Evolutionary conservation across 2,888 invertebrate species (phyloP).

Genomic region (Himalopsyche tibetana): DNA sequence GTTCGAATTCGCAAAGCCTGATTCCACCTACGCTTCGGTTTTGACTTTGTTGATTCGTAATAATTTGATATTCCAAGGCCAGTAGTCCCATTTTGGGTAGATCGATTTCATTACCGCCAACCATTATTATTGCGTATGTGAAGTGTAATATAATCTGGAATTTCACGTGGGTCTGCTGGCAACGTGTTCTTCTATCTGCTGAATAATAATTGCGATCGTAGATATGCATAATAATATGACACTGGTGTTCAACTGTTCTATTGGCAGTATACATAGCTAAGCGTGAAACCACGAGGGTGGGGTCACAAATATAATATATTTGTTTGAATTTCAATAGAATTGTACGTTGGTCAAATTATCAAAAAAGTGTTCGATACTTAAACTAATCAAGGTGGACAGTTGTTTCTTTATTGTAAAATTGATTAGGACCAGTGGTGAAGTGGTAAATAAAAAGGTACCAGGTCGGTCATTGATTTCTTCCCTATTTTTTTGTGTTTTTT

Average conservation of each 20-base stretch:
- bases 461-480: too few species aligned
- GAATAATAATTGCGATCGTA: constrained; percentile 3
- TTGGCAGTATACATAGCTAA: too few species aligned
- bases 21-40: constrained; percentile 1
- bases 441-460: too few species aligned
- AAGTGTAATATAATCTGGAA: constrained; percentile 13
- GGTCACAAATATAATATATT: too few species aligned
- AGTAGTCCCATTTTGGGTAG: not conserved
- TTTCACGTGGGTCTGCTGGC: not conserved
- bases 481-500: too few species aligned
- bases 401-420: too few species aligned
- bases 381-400: too few species aligned
- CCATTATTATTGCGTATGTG: not conserved
- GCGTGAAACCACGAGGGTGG: too few species aligned
- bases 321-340: too few species aligned
- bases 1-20: not conserved
- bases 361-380: too few species aligned
- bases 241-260: not conserved
- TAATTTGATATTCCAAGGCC: constrained; percentile 17
- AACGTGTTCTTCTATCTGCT: not conserved
- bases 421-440: too few species aligned
- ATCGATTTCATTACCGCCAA: not conserved
- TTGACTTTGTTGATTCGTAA: not conserved
- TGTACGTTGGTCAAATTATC: too few species aligned
- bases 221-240: constrained; percentile 3